Conservation (phyloP, 1,140 invertebrate species). For the Ectropis grisescens region DNA sequence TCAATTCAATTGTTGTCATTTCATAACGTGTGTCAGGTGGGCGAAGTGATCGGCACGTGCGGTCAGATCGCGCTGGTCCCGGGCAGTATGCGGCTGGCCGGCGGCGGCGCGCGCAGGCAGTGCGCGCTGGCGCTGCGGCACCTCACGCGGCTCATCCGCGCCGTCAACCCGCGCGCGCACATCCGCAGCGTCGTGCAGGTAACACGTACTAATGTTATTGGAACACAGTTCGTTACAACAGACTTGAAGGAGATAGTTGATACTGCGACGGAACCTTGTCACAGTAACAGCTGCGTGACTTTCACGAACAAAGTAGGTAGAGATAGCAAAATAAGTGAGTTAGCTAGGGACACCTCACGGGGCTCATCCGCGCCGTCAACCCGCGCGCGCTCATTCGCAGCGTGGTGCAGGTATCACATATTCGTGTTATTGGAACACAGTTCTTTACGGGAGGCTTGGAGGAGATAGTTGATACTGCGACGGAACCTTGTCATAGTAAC, state of each 20-base stretch:
- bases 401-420: not conserved
- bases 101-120: constrained; percentile 81
- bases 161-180: constrained; percentile 80
- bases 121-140: constrained; percentile 87
- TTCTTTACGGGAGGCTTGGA: no score
- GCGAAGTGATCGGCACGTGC: constrained; percentile 87
- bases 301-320: no score
- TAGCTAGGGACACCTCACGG: no score
- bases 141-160: constrained; percentile 83
- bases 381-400: not conserved
- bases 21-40: constrained; percentile 78
- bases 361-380: not conserved
- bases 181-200: constrained; percentile 84
- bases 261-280: no score
- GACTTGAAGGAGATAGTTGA: no score
- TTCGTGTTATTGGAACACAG: no score
- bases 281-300: no score
- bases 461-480: no score
- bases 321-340: no score
- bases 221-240: not conserved
- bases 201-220: constrained; percentile 2
- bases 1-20: no score
- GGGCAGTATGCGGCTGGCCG: constrained; percentile 82
- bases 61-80: constrained; percentile 94
- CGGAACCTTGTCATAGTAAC: no score